Percentiles rank a stretch among this genome's conserved stretches.
phyloP scores from a whole-genome alignment of 2,888 invertebrate genomes.

The Miltochrista miniata region DNA sequence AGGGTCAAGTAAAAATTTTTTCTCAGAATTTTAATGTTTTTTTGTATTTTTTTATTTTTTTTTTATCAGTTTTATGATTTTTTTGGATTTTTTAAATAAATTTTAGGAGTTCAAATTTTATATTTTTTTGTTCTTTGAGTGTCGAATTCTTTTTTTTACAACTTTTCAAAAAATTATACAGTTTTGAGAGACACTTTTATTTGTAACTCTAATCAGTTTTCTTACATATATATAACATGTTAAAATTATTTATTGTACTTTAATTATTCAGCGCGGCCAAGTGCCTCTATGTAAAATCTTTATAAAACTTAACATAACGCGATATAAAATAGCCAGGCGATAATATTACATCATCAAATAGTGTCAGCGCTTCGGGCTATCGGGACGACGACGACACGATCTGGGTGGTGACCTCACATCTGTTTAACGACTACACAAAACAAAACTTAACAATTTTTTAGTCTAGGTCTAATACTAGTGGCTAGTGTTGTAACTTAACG shows the following conservation, averaged over 20 bases:
- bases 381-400: conserved; percentile 36
- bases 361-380: conserved; percentile 43
- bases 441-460: conserved; percentile 45
- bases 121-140: conserved; percentile 53
- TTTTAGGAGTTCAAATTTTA: conserved; percentile 53
- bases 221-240: conserved; percentile 66
- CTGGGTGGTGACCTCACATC: conserved; percentile 31
- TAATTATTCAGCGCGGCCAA: conserved; percentile 66
- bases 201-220: conserved; percentile 71
- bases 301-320: conserved; percentile 76
- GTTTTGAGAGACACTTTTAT: conserved; percentile 70
- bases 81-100: conserved; percentile 44
- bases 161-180: conserved; percentile 68
- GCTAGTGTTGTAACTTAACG: conserved; percentile 44
- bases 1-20: conserved; percentile 62
- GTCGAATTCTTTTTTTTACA: conserved; percentile 56
- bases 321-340: conserved; percentile 62
- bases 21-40: conserved; percentile 48
- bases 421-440: conserved; percentile 29
- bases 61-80: conserved; percentile 41
- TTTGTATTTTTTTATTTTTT: conserved; percentile 47
- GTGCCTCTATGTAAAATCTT: conserved; percentile 75
- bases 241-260: conserved; percentile 80
- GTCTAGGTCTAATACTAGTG: conserved; percentile 28
- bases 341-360: conserved; percentile 42